These are phyloP conservation scores for Drosophila watanabei DNA, from an alignment of 1,140 invertebrate genomes.

Conservation along the genomic window DNA sequence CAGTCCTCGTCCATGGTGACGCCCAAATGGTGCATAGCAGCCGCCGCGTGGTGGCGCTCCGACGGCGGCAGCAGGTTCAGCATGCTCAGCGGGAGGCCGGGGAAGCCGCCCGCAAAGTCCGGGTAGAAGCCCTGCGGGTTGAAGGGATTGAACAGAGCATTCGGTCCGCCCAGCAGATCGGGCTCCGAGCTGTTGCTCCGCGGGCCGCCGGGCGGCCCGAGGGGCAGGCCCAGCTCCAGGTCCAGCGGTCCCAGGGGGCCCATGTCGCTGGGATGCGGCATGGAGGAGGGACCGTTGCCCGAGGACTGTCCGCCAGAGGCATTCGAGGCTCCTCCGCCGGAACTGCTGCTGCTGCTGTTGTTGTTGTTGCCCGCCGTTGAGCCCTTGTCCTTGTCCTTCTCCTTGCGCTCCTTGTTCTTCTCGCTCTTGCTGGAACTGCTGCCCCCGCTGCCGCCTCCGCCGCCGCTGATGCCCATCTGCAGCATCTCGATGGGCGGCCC, in stretches of 20 bases:
- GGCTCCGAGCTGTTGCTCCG: constrained; percentile 88
- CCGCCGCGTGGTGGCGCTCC: constrained; percentile 87
- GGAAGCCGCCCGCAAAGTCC: constrained; percentile 91
- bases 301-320: constrained; percentile 14
- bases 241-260: constrained; percentile 63
- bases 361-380: constrained; percentile 25
- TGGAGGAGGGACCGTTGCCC: constrained; percentile 32
- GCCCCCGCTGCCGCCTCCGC: constrained; percentile 38
- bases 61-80: constrained; percentile 92
- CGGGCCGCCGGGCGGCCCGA: constrained; percentile 85
- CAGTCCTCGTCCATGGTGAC: constrained; percentile 88
- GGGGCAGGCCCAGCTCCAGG: constrained; percentile 68
- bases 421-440: constrained; percentile 55
- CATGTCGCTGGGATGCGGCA: constrained; percentile 64
- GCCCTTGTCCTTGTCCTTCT: constrained; percentile 78
- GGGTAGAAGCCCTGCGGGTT: constrained; percentile 91
- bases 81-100: constrained; percentile 92
- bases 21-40: constrained; percentile 85
- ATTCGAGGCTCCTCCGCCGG: constrained; percentile 14
- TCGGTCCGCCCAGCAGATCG: constrained; percentile 87
- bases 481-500: constrained; percentile 90
- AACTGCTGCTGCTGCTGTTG: constrained; percentile 26
- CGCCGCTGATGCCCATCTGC: constrained; percentile 87
- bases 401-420: constrained; percentile 76
- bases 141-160: constrained; percentile 90